These are phyloP conservation scores for Nomada ruficornis DNA, from an alignment of 2,888 invertebrate species.

Conservation along the genomic window DNA sequence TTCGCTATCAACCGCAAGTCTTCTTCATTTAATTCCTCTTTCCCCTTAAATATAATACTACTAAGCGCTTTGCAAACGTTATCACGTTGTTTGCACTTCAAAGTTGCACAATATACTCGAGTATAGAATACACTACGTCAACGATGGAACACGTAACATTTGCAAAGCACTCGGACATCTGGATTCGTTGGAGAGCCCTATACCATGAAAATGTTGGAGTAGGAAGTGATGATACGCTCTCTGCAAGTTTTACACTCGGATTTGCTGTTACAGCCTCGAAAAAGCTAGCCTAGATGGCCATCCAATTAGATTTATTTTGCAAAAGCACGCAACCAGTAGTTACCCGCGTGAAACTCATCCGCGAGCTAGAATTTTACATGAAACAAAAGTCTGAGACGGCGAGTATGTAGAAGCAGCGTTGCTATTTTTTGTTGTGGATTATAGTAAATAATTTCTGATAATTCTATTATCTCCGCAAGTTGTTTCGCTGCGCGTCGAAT, in stretches of 20 bases:
- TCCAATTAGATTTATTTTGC: slow-evolving; percentile 13
- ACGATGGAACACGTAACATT: slow-evolving; percentile 33
- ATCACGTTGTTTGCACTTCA: slow-evolving; percentile 13
- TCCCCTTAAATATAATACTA: slow-evolving; percentile 5
- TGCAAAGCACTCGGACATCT: slow-evolving; percentile 39
- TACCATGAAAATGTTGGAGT: slow-evolving; percentile 22
- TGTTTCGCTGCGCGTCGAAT: no score
- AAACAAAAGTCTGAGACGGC: no score
- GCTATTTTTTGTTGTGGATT: no score
- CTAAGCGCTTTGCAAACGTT: slow-evolving; percentile 23
- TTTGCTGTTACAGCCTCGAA: slow-evolving; percentile 8
- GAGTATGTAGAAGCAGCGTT: no score
- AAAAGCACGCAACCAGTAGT: neutral
- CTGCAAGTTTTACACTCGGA: slow-evolving; percentile 1
- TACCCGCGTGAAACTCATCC: neutral
- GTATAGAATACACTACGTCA: slow-evolving; percentile 6
- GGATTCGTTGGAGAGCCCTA: slow-evolving; percentile 31
- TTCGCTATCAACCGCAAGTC: neutral
- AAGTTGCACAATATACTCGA: slow-evolving; percentile 18
- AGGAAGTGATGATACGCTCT: slow-evolving; percentile 11
- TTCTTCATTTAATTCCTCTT: neutral
- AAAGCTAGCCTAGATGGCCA: slow-evolving; percentile 2
- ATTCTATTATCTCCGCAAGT: no score
- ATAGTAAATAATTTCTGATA: no score
- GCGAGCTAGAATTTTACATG: neutral